These are phyloP conservation scores for Limonius californicus DNA, from an alignment of 1,140 invertebrate genomes.

Conservation along the genomic window DNA sequence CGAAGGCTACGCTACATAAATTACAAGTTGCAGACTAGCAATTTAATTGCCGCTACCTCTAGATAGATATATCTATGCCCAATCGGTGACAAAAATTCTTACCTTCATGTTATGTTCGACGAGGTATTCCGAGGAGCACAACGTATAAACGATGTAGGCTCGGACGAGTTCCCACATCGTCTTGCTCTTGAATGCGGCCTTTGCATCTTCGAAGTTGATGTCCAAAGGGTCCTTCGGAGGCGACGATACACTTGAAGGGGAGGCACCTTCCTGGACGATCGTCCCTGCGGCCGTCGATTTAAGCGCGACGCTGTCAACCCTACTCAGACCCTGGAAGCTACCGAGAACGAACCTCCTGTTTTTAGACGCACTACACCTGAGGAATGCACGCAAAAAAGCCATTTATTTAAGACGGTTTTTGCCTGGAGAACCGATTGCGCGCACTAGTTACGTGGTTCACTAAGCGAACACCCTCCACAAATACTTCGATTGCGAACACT, in stretches of 20 bases:
- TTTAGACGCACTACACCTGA: constrained; percentile 40
- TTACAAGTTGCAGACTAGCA: too few relatives aligned
- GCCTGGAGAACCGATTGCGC: neutral
- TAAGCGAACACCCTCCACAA: too few relatives aligned
- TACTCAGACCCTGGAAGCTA: constrained; percentile 30
- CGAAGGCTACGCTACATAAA: too few relatives aligned
- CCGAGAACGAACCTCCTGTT: constrained; percentile 42
- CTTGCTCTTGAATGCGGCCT: constrained; percentile 89
- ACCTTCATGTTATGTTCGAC: constrained; percentile 96
- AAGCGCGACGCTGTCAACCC: constrained; percentile 35
- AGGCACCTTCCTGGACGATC: constrained; percentile 23
- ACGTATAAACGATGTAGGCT: constrained; percentile 88
- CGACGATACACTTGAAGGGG: constrained; percentile 31
- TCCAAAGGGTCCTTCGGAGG: constrained; percentile 75
- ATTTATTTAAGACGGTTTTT: constrained; percentile 29
- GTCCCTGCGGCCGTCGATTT: constrained; percentile 34
- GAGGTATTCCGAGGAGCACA: constrained; percentile 85
- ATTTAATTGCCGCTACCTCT: neutral
- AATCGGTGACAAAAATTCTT: constrained; percentile 46
- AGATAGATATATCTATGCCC: neutral
- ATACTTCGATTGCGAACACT: too few relatives aligned
- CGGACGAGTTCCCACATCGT: constrained; percentile 89
- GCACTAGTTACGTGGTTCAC: neutral
- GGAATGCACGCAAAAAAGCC: constrained; percentile 49
- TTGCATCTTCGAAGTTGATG: constrained; percentile 77